Percentiles rank a stretch among this genome's conserved stretches.
phyloP scores from a whole-genome alignment of 1,140 invertebrate genomes.

The Apis cerana region DNA sequence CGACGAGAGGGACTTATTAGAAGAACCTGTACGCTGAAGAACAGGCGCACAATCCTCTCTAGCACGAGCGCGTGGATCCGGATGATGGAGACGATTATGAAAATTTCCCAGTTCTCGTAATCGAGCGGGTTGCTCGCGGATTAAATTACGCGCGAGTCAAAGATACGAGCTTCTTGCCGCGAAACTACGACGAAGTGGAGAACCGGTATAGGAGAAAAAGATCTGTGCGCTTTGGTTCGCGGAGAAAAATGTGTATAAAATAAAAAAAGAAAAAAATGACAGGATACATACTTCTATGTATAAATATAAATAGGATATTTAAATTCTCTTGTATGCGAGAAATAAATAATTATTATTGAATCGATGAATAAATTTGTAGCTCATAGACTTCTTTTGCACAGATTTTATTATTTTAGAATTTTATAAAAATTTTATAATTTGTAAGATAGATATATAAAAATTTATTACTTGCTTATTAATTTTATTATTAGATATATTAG shows the following conservation, averaged over 20 bases:
- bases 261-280: neutral
- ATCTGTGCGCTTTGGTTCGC: neutral
- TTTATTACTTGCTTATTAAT: too few relatives aligned
- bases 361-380: too few relatives aligned
- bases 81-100: slow-evolving; percentile 35
- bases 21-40: neutral
- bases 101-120: slow-evolving; percentile 44
- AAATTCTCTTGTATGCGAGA: too few relatives aligned
- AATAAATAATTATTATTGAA: too few relatives aligned
- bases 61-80: neutral
- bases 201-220: slow-evolving; percentile 35
- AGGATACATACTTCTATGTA: neutral
- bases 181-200: neutral
- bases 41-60: too few relatives aligned
- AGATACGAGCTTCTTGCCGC: neutral
- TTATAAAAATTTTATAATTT: too few relatives aligned
- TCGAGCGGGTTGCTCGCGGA: slow-evolving; percentile 19
- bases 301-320: neutral
- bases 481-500: too few relatives aligned
- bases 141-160: slow-evolving; percentile 33
- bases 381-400: too few relatives aligned
- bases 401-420: too few relatives aligned
- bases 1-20: slow-evolving; percentile 3
- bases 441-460: too few relatives aligned
- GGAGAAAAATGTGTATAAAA: neutral